These are phyloP conservation scores for Dascillus cervinus DNA, from an alignment of 2,888 invertebrate genomes.

Conservation along the genomic window DNA sequence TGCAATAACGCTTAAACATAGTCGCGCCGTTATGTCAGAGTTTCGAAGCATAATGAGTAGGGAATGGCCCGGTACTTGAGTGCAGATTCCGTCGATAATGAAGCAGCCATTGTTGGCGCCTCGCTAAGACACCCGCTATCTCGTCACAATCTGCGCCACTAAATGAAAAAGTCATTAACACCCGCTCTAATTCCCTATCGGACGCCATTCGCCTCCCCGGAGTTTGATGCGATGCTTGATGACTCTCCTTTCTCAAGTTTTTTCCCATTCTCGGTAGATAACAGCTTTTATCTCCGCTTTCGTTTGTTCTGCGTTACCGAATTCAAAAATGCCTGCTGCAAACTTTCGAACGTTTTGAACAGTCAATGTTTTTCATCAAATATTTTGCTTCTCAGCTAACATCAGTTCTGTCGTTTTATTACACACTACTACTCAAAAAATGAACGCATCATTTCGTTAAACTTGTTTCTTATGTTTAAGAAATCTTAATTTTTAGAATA, in stretches of 20 bases:
- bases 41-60: slow-evolving; percentile 15
- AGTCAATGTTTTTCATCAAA: no score
- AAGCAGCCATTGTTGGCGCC: slow-evolving; percentile 25
- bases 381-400: no score
- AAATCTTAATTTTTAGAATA: no score
- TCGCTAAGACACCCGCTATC: slow-evolving; percentile 27
- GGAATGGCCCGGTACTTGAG: slow-evolving; percentile 10
- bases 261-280: slow-evolving; percentile 7
- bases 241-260: slow-evolving; percentile 14
- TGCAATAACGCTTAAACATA: slow-evolving; percentile 9
- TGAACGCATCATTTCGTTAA: no score
- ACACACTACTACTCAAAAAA: no score
- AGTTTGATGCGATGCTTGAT: slow-evolving; percentile 16
- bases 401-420: no score
- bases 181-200: slow-evolving; percentile 27
- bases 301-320: slow-evolving; percentile 2
- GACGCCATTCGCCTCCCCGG: slow-evolving; percentile 13
- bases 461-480: no score
- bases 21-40: slow-evolving; percentile 12
- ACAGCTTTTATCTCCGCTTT: slow-evolving; percentile 7
- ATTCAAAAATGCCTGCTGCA: no score
- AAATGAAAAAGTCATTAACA: slow-evolving; percentile 39
- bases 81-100: slow-evolving; percentile 19
- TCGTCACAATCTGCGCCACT: slow-evolving; percentile 32
- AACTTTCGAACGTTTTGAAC: no score